phyloP scores from a whole-genome alignment of 2,888 invertebrate species.

The Sarcophaga rosellei region DNA sequence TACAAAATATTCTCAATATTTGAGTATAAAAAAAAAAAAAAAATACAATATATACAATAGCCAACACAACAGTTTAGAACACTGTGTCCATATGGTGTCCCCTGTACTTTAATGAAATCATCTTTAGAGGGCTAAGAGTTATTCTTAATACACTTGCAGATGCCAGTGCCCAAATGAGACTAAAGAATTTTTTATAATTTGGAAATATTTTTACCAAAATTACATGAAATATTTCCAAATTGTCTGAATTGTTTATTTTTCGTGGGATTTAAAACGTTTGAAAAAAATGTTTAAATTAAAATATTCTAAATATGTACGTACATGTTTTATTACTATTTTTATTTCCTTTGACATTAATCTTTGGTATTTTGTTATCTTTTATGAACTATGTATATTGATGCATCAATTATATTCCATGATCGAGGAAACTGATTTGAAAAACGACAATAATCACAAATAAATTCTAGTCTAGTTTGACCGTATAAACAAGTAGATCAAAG shows the following conservation, averaged over 20 bases:
- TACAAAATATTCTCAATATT: conserved; percentile 35
- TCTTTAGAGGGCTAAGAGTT: conserved; percentile 35
- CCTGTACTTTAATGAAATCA: neutral
- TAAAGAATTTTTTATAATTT: neutral
- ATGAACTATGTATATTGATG: too few species aligned
- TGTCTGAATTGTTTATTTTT: neutral
- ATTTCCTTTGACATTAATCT: neutral
- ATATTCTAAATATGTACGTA: too few species aligned
- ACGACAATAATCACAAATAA: too few species aligned
- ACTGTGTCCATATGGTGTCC: conserved; percentile 41
- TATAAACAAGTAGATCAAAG: too few species aligned
- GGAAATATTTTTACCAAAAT: too few species aligned
- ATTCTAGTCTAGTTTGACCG: too few species aligned
- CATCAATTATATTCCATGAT: too few species aligned
- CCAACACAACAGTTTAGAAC: conserved; percentile 18
- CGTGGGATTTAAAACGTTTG: neutral
- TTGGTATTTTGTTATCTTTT: neutral
- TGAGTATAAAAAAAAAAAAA: conserved; percentile 22
- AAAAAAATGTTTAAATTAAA: too few species aligned
- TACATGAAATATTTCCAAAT: neutral
- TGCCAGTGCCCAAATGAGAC: conserved; percentile 21
- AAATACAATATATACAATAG: conserved; percentile 11
- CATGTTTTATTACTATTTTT: neutral
- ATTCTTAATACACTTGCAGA: conserved; percentile 36
- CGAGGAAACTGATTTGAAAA: too few species aligned